Evolutionary conservation across 2,113 vertebrate species (phyloP).

Genomic region (Steatornis caripensis): DNA sequence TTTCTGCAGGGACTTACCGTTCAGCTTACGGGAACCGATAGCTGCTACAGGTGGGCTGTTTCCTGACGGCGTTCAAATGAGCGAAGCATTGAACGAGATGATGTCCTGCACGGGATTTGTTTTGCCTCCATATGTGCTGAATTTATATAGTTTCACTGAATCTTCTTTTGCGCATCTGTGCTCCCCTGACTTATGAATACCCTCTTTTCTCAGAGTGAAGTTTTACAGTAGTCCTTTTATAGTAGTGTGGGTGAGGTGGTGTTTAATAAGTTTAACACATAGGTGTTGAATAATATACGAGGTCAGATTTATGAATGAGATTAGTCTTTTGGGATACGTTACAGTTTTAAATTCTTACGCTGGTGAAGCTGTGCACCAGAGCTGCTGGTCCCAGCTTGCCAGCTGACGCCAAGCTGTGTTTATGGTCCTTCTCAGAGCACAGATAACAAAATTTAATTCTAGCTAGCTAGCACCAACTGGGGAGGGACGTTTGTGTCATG

Average conservation of each 20-base stretch:
- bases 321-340: background rate
- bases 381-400: background rate
- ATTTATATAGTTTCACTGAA: background rate
- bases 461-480: background rate
- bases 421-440: background rate
- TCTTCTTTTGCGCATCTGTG: background rate
- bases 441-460: background rate
- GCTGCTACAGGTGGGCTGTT: background rate
- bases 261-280: background rate
- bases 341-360: background rate
- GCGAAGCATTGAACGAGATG: background rate
- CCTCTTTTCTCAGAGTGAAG: background rate
- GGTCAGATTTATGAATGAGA: background rate
- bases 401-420: background rate
- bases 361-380: background rate
- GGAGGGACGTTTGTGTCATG: accelerated
- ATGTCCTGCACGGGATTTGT: background rate
- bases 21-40: accelerated
- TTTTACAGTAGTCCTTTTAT: background rate
- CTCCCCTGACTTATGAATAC: background rate
- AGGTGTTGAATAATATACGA: background rate
- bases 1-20: background rate
- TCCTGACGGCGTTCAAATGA: background rate
- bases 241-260: background rate
- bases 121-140: background rate